A percentile compares a stretch with the other conserved stretches of the same genome.
phyloP scores from a whole-genome alignment of 2,888 invertebrate genomes.

The Caenorhabditis sinica region DNA sequence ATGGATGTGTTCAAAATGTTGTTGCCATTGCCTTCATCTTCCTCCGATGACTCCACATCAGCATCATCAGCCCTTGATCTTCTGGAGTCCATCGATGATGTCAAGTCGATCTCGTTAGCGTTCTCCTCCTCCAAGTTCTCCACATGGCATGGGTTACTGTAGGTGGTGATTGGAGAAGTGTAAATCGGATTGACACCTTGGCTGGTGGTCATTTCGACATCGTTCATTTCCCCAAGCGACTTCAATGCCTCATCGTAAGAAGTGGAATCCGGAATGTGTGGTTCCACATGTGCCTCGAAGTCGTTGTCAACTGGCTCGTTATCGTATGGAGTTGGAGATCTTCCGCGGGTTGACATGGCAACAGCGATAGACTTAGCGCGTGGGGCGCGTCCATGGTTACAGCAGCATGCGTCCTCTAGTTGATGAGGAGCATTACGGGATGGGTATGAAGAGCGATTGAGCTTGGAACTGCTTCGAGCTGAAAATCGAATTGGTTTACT shows the following conservation, averaged over 20 bases:
- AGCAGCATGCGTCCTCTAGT: constrained; percentile 36
- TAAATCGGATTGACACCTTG: constrained; percentile 59
- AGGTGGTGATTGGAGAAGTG: constrained; percentile 65
- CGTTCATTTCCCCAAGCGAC: constrained; percentile 34
- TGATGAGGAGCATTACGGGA: constrained; percentile 50
- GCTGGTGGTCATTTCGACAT: constrained; percentile 23
- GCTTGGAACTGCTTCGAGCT: constrained; percentile 63
- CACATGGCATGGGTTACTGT: constrained; percentile 34
- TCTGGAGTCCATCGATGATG: constrained; percentile 73
- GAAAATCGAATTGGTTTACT: constrained; percentile 32
- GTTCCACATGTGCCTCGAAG: background rate
- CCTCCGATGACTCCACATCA: constrained; percentile 62
- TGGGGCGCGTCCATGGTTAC: constrained; percentile 25
- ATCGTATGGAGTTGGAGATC: constrained; percentile 69
- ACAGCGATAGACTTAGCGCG: constrained; percentile 55
- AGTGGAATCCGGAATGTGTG: constrained; percentile 60
- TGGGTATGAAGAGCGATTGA: constrained; percentile 65
- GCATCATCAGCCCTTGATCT: constrained; percentile 54
- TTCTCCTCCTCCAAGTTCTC: constrained; percentile 64
- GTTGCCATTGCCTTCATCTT: constrained; percentile 49
- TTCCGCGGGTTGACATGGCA: constrained; percentile 17
- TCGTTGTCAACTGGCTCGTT: constrained; percentile 35
- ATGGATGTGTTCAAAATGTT: constrained; percentile 60
- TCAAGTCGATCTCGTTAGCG: constrained; percentile 62
- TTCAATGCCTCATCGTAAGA: constrained; percentile 75